Evolutionary conservation across 2,797 vertebrate species (phyloP).

Genomic region (Heteromormyrus szaboi): DNA sequence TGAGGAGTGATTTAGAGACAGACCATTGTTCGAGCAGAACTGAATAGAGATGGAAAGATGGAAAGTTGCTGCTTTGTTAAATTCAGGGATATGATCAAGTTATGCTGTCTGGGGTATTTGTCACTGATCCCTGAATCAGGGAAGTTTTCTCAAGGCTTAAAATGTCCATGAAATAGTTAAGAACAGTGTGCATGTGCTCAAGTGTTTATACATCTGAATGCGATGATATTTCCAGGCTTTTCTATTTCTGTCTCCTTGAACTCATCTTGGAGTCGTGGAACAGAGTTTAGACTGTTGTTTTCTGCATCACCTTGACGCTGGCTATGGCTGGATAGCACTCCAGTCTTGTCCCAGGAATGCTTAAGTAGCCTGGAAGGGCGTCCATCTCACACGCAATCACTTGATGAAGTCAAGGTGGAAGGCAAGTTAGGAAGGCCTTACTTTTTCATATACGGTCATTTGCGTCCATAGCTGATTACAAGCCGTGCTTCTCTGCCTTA

Average conservation of each 20-base stretch:
- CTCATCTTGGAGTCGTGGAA: slow-evolving; percentile 32
- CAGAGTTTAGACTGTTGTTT: slow-evolving; percentile 34
- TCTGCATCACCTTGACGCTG: slow-evolving; percentile 35
- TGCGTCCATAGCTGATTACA: slow-evolving; percentile 18
- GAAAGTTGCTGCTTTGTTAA: background rate
- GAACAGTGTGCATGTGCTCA: background rate
- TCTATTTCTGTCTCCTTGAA: slow-evolving; percentile 44
- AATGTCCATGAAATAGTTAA: background rate
- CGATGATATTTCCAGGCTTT: slow-evolving; percentile 38
- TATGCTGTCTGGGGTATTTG: background rate
- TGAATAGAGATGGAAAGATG: background rate
- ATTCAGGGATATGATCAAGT: background rate
- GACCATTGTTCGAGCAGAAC: background rate
- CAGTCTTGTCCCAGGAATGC: slow-evolving; percentile 60
- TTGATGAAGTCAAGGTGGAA: slow-evolving; percentile 52
- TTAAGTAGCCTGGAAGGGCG: slow-evolving; percentile 56
- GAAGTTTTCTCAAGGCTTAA: background rate
- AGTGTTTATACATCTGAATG: background rate
- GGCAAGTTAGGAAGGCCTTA: slow-evolving; percentile 53
- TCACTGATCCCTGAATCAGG: background rate
- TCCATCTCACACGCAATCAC: slow-evolving; percentile 49
- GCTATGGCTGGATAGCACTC: slow-evolving; percentile 44
- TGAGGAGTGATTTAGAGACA: background rate
- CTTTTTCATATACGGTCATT: slow-evolving; percentile 33
- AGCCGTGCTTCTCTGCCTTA: background rate